These are phyloP conservation scores for Acromyrmex heyeri DNA, from an alignment of 1,140 invertebrate genomes.

Conservation along the genomic window DNA sequence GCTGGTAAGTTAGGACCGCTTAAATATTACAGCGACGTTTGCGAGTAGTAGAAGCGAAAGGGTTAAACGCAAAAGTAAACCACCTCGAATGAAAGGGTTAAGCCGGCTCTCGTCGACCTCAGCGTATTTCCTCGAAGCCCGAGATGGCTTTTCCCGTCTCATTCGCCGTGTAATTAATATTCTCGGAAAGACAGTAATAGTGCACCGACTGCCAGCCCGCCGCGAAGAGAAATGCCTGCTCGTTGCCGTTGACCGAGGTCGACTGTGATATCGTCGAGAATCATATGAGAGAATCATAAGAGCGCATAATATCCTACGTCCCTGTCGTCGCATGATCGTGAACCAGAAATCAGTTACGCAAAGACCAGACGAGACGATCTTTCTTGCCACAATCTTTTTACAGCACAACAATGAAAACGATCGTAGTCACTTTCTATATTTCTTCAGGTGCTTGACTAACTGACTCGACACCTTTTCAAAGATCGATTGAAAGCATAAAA, in stretches of 20 bases:
- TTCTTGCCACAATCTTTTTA: slow-evolving; percentile 34
- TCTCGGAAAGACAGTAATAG: slow-evolving; percentile 76
- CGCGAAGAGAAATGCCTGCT: slow-evolving; percentile 28
- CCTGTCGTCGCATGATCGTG: neutral
- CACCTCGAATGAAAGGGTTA: slow-evolving; percentile 59
- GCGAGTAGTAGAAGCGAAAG: slow-evolving; percentile 49
- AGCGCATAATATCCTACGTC: slow-evolving; percentile 1
- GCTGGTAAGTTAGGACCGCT: slow-evolving; percentile 45
- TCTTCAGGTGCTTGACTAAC: slow-evolving; percentile 11
- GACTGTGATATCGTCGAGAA: slow-evolving; percentile 37
- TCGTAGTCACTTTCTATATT: slow-evolving; percentile 24
- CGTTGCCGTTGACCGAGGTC: slow-evolving; percentile 57
- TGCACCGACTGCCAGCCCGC: slow-evolving; percentile 40
- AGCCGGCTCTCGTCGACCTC: slow-evolving; percentile 57
- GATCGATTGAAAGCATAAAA: slow-evolving; percentile 16
- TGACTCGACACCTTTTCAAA: slow-evolving; percentile 21
- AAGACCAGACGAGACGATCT: slow-evolving; percentile 28
- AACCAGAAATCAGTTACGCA: slow-evolving; percentile 58
- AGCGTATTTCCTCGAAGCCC: slow-evolving; percentile 57
- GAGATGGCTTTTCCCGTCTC: slow-evolving; percentile 62
- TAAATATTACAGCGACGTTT: slow-evolving; percentile 60
- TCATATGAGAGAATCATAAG: neutral
- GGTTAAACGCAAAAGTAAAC: slow-evolving; percentile 61
- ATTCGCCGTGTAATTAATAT: slow-evolving; percentile 76
- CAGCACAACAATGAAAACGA: slow-evolving; percentile 39